A percentile compares a stretch with the other conserved stretches of the same genome.
Evolutionary conservation across 2,113 vertebrate genomes (phyloP).

Genomic region (Gadus chalcogrammus): DNA sequence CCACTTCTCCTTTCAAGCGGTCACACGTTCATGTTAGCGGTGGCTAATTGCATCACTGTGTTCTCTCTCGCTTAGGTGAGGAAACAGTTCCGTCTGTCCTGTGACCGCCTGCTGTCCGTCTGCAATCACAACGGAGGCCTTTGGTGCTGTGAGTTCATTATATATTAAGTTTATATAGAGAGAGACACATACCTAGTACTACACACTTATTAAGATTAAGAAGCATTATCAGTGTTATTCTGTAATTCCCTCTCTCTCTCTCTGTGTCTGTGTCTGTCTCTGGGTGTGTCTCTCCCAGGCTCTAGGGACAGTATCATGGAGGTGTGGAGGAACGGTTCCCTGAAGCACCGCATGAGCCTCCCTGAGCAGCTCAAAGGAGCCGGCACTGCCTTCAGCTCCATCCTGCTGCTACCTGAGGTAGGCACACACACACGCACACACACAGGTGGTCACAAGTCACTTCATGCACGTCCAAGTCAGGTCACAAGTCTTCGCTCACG

Average conservation of each 20-base stretch:
- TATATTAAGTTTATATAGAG: background rate
- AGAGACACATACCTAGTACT: too few species aligned
- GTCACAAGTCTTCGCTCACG: too few species aligned
- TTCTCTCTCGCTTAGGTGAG: conserved; percentile 58
- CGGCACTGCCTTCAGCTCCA: conserved; percentile 62
- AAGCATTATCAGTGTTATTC: background rate
- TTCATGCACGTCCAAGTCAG: too few species aligned
- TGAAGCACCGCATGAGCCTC: conserved; percentile 64
- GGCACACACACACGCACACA: too few species aligned
- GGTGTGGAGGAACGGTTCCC: conserved; percentile 63
- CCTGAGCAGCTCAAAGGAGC: conserved; percentile 56
- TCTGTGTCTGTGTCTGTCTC: background rate
- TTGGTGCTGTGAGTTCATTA: conserved; percentile 88
- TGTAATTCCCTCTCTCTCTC: background rate
- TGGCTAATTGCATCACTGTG: background rate
- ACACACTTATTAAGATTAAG: background rate
- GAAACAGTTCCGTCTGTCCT: conserved; percentile 74
- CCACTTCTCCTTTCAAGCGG: background rate
- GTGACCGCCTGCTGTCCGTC: conserved; percentile 75
- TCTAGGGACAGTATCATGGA: conserved; percentile 74
- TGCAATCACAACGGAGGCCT: conserved; percentile 62
- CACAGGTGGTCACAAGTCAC: too few species aligned
- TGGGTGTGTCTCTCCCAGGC: conserved; percentile 66
- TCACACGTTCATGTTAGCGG: background rate
- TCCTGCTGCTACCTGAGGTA: conserved; percentile 87